phyloP scores from a whole-genome alignment of 2,797 vertebrate genomes.

The Notolabrus celidotus region DNA sequence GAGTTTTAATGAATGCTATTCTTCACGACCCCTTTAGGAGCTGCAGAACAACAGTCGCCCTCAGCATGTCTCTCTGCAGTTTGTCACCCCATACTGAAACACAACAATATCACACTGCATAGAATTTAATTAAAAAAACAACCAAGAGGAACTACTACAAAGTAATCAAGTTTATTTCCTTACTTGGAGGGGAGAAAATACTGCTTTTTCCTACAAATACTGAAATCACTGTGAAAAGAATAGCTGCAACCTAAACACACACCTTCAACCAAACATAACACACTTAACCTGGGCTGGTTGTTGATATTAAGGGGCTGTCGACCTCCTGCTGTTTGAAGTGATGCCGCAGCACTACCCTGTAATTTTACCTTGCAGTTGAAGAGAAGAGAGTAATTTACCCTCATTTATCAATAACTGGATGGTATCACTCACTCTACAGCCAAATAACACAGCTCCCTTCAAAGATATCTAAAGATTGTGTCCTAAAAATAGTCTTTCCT shows the following conservation, averaged over 20 bases:
- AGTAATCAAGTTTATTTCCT: background rate
- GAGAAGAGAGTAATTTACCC: constrained; percentile 28
- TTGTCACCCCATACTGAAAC: constrained; percentile 40
- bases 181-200: background rate
- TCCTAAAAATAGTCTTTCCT: no score
- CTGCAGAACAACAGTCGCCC: constrained; percentile 45
- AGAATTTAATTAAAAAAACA: constrained; percentile 16
- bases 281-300: constrained; percentile 13
- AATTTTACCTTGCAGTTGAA: constrained; percentile 35
- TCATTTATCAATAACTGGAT: background rate
- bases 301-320: background rate
- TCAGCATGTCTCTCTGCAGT: constrained; percentile 55
- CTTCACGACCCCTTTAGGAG: constrained; percentile 58
- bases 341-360: constrained; percentile 41
- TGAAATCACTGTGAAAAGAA: background rate
- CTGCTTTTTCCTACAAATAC: background rate
- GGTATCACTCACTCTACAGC: no score
- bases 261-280: background rate
- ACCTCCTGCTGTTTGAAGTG: constrained; percentile 29
- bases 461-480: no score
- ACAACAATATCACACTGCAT: constrained; percentile 27
- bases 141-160: constrained; percentile 15
- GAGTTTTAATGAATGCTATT: constrained; percentile 86
- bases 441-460: no score
- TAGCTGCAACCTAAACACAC: background rate